These are phyloP conservation scores for Drosophila sulfurigaster DNA, from an alignment of 1,140 invertebrate species.

Conservation along the genomic window DNA sequence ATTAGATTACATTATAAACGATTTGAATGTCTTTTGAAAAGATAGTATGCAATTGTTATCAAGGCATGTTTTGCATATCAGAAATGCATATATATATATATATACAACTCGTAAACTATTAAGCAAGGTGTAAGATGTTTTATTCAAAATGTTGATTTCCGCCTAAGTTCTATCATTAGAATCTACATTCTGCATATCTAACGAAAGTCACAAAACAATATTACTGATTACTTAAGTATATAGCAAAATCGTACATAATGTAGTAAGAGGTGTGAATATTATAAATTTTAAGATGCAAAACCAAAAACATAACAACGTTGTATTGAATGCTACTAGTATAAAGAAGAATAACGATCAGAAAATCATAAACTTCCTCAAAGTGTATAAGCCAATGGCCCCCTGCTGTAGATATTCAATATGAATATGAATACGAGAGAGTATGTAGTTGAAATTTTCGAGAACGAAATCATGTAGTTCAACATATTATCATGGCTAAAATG, in stretches of 20 bases:
- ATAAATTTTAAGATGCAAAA: slow-evolving; percentile 47
- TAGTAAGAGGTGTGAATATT: slow-evolving; percentile 56
- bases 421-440: slow-evolving; percentile 10
- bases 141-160: slow-evolving; percentile 53
- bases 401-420: slow-evolving; percentile 65
- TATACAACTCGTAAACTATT: slow-evolving; percentile 18
- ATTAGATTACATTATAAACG: slow-evolving; percentile 13
- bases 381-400: slow-evolving; percentile 59
- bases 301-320: slow-evolving; percentile 37
- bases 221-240: slow-evolving; percentile 26
- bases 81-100: slow-evolving; percentile 43
- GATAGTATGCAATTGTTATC: slow-evolving; percentile 68
- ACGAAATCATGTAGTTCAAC: slow-evolving; percentile 58
- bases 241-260: slow-evolving; percentile 30
- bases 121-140: slow-evolving; percentile 51
- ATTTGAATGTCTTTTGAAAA: slow-evolving; percentile 24
- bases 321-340: slow-evolving; percentile 44
- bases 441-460: slow-evolving; percentile 57
- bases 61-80: slow-evolving; percentile 73
- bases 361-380: slow-evolving; percentile 72
- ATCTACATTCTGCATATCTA: slow-evolving; percentile 56
- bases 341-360: slow-evolving; percentile 43
- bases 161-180: slow-evolving; percentile 15
- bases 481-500: slow-evolving; percentile 35
- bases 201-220: slow-evolving; percentile 33